Conservation (phyloP, 2,113 vertebrate genomes). For the Anas platyrhynchos region DNA sequence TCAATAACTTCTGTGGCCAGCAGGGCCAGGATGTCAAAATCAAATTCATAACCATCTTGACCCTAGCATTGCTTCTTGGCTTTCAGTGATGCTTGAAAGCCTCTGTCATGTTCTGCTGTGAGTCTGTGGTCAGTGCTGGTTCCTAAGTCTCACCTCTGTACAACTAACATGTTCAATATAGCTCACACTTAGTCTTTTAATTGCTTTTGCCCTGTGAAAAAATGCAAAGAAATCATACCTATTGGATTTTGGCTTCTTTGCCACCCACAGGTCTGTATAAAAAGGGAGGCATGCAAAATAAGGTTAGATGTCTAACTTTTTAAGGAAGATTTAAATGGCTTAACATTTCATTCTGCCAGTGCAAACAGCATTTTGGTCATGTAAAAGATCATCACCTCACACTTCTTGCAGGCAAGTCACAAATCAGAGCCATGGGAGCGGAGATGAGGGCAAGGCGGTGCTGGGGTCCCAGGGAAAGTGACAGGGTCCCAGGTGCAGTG, state of each 20-base stretch:
- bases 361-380: neutral
- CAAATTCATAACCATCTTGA: neutral
- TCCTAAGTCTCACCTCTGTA: neutral
- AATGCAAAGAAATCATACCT: neutral
- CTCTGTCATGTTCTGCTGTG: neutral
- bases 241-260: neutral
- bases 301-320: neutral
- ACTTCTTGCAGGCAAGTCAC: neutral
- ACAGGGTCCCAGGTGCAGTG: too few relatives aligned
- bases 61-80: neutral
- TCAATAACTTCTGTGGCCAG: neutral
- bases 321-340: neutral
- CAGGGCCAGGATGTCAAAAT: neutral
- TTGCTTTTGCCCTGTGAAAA: neutral
- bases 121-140: neutral
- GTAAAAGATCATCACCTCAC: neutral
- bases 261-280: neutral
- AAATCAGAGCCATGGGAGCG: neutral
- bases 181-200: neutral
- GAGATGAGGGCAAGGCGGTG: neutral
- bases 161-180: neutral
- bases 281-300: neutral
- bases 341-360: neutral
- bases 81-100: neutral
- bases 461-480: too few relatives aligned